Evolutionary conservation across 2,888 invertebrate genomes (phyloP).

Genomic region (Drosophila cyrtoloma): DNA sequence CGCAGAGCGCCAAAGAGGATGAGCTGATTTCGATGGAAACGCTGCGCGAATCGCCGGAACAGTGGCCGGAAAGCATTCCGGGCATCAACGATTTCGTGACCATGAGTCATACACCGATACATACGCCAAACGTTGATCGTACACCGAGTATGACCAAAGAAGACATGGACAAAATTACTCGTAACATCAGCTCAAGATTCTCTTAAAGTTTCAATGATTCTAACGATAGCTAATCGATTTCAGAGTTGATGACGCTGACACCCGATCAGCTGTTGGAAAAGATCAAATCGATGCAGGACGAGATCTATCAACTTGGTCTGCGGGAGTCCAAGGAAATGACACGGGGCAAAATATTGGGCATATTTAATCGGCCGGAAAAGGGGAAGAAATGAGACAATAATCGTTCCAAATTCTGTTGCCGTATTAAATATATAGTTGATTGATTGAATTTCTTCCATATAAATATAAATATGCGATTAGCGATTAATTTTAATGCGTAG

Average conservation of each 20-base stretch:
- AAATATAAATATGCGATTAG: slow-evolving; percentile 16
- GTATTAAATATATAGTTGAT: slow-evolving; percentile 22
- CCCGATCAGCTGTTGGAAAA: slow-evolving; percentile 95
- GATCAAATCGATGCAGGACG: slow-evolving; percentile 96
- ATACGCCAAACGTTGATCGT: slow-evolving; percentile 88
- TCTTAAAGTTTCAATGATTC: neutral
- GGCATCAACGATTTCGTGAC: slow-evolving; percentile 94
- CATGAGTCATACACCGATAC: slow-evolving; percentile 87
- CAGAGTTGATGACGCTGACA: slow-evolving; percentile 91
- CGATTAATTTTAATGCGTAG: slow-evolving; percentile 25
- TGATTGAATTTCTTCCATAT: slow-evolving; percentile 9
- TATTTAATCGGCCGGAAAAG: slow-evolving; percentile 87
- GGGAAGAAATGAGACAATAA: slow-evolving; percentile 23
- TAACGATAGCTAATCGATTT: neutral
- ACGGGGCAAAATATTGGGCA: slow-evolving; percentile 96
- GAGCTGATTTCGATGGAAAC: slow-evolving; percentile 95
- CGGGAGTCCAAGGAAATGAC: slow-evolving; percentile 99
- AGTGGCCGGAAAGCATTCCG: slow-evolving; percentile 98
- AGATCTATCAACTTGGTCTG: slow-evolving; percentile 96
- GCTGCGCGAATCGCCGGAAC: slow-evolving; percentile 95
- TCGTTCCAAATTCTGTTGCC: slow-evolving; percentile 15
- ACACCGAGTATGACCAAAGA: slow-evolving; percentile 89
- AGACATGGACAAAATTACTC: slow-evolving; percentile 91
- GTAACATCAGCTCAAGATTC: slow-evolving; percentile 86
- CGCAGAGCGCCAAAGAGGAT: slow-evolving; percentile 85